Evolutionary conservation across 2,113 vertebrate genomes (phyloP), one percentile per base, ranked within the genome.

Genomic region (Channa maculata): DNA sequence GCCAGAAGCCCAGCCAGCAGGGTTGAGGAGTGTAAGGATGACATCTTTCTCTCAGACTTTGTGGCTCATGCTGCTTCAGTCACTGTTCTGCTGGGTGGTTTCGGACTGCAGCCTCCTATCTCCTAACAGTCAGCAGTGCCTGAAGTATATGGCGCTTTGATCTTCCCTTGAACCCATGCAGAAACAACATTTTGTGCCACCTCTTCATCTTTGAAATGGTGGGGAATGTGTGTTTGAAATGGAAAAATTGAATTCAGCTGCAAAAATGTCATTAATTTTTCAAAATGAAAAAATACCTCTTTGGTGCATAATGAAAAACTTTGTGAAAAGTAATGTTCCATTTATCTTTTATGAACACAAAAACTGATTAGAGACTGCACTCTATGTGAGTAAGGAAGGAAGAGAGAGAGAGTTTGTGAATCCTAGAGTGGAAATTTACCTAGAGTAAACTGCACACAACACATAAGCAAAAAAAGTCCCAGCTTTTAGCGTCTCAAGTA

Each of bases 21-120:
- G n/a, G n/a, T n/a, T n/a, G n/a, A n/a, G n/a, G n/a, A n/a, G 55
- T 7, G 34, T 43, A 10, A 55, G 59, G 55, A 54, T 60, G 68
- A 77, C 55, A 65, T 49, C 66, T 77, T 68, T 65, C 44, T 44
- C 59, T 65, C 57, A 71, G 43, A 57, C 70, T 7, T 11, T 9
- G 62, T 43, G 51, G 46, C 71, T 74, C 15, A 9, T 6, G 0
- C 3, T 46, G 14, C 66, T 67, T 75, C 67, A 60, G 44, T 80
- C 61, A 44, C 59, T 34, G 48, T 48, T 66, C 59, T 43, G 24
- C 46, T 24, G 41, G 51, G 46, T 59, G 11, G 24, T 14, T 2
- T 12, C 50, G 41, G 53, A 65, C 8, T 53, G 64, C 49, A 49
- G 5, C 51, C 57, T 70, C 33, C 15, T 57, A 14, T 37, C 71